Base-by-base conservation (phyloP, 2,797 vertebrate genomes). In the Sebastes alutus region DNA sequence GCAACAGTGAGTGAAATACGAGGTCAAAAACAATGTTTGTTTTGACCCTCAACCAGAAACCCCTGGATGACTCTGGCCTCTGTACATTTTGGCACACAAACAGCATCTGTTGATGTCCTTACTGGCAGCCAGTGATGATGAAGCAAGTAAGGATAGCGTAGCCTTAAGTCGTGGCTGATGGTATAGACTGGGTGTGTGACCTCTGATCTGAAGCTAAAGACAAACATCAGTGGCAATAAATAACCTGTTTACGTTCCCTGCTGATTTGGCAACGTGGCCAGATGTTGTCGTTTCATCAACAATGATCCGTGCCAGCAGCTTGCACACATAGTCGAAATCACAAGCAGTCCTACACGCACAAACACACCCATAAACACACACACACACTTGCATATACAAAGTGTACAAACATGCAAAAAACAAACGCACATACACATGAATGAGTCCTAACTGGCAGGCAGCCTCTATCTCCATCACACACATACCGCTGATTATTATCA, bases 221-320 rank as follows among this genome's bases (percentile, higher is more conserved):
- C 83, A 86, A 83, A 84, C 78, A 84, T 63, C 79, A 74, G 55
- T 49, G 66, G 77, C 61, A 66, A 63, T 92, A 89, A 92, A 93
- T 88, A 92, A 89, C 87, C 77, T 85, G 80, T 89, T 89, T 89
- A 74, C 54, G 54, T 88, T 62, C 65, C 77, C 72, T 70, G 65
- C 79, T 82, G 86, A 76, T 87, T 91, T 77, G 85, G 82, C 67
- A 91, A 80, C 61, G 6, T 9, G 25, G 67, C 77, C 87, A 92
- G 84, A 90, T 94, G 92, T 89, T 92, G 78, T 85, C 79, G 84
- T 93, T 72, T 92, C 67, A 75, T 77, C 80, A 84, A 75, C 78
- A 85, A 74, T 22, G 62, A 67, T 83, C 25, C 1, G 7, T 82
- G 67, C 81, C 81, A 84, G 69, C 68, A 89, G 72, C 72, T 76